Percentiles rank a stretch among this genome's conserved stretches.
These are phyloP conservation scores for Anisognathus igniventris DNA, from an alignment of 2,797 vertebrate species.

Conservation along the genomic window DNA sequence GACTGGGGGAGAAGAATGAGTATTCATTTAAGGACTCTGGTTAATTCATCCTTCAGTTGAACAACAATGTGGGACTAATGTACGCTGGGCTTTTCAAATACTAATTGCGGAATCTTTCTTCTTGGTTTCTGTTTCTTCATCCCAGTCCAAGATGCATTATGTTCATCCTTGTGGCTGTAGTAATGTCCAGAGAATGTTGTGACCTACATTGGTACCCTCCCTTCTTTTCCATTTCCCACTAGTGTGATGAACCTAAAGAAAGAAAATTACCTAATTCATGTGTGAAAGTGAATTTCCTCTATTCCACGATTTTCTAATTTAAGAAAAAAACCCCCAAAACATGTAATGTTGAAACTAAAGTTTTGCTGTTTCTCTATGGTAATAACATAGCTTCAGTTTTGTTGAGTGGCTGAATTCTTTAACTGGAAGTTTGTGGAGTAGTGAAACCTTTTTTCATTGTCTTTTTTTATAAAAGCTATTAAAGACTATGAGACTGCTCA, in stretches of 20 bases:
- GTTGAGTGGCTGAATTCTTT: not conserved
- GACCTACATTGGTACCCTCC: not conserved
- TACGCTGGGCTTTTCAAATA: not conserved
- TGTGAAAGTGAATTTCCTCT: not conserved
- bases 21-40: not conserved
- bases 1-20: not conserved
- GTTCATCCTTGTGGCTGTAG: not conserved
- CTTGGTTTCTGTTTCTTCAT: not conserved
- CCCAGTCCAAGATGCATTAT: not conserved
- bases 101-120: not conserved
- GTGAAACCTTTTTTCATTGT: not conserved
- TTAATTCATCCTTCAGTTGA: not conserved
- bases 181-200: not conserved
- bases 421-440: not conserved
- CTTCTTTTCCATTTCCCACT: not conserved
- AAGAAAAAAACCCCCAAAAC: fast-evolving
- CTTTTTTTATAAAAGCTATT: conserved; percentile 79
- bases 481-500: conserved; percentile 90
- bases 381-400: not conserved
- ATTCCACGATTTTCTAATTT: not conserved
- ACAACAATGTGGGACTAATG: not conserved
- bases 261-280: not conserved
- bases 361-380: not conserved
- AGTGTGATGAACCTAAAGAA: not conserved
- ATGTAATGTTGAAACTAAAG: not conserved